Base-by-base conservation (phyloP, 2,888 invertebrate genomes). In the Agapostemon virescens region DNA sequence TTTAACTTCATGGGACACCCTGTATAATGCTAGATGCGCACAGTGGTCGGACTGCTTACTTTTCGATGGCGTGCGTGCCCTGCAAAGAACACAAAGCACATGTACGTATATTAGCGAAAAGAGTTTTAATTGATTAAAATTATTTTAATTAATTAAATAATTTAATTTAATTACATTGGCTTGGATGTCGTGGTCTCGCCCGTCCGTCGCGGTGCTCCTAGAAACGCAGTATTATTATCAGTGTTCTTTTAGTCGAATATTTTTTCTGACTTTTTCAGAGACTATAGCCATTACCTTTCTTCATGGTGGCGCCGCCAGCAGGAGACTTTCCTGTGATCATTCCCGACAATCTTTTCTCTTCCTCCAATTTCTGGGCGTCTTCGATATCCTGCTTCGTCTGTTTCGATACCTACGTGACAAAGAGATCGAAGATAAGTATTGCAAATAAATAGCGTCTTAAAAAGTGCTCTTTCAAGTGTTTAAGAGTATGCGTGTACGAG, bases 281-380 rank as follows among this genome's bases (percentile, higher is more conserved):
- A 66, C 33, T 63, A 26, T 7, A 23, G 11, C 3, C 6, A 26
- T 9, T 38, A n/a, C 85, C 85, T 67, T 79, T 84, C 13, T 83
- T 86, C 52, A 74, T 69, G 11, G 73, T 26, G 68, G 69, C 68
- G 36, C 84, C 84, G 23, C 76, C 76, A 20, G 33, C 13, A n/a
- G 74, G 20, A 61, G 77, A 15, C 45, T 84, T 83, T 63, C 81
- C 83, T 58, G 17, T 0, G 26, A 11, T 2, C 26, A 77, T 40
- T 55, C 77, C 80, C n/a, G 87, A 85, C n/a, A 92, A 79, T 71
- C 84, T 88, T 71, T 90, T 90, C 79, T 92, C 92, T 81, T 92
- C 92, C 49, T 92, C 91, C 36, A 88, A 89, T 72, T 92, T 92
- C 69, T 84, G 90, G 26, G 86, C 77, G 84, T 92, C 91, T 42